Conservation (phyloP, 2,888 invertebrate genomes). For the Phania funesta region DNA sequence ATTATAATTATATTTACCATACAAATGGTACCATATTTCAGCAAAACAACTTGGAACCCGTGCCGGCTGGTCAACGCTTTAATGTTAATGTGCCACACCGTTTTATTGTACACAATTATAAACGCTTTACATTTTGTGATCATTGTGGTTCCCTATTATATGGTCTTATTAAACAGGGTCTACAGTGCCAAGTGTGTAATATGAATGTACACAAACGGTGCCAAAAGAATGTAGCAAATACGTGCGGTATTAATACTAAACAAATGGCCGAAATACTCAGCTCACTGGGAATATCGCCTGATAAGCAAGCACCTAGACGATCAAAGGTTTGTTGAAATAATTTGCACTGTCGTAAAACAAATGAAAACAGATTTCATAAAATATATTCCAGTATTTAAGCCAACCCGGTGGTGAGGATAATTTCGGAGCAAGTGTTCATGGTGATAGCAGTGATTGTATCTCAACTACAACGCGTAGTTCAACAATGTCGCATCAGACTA, state of each 20-base stretch:
- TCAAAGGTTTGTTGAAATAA: constrained; percentile 82
- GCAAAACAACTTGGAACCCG: constrained; percentile 83
- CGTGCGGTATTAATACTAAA: constrained; percentile 98
- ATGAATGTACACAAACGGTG: constrained; percentile 99
- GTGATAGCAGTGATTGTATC: constrained; percentile 74
- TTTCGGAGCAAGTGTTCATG: constrained; percentile 79
- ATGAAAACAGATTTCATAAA: not conserved
- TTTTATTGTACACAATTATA: constrained; percentile 97
- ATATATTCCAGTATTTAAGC: constrained; percentile 77
- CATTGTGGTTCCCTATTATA: constrained; percentile 99
- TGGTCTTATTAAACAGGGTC: constrained; percentile 96
- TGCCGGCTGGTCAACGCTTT: constrained; percentile 89
- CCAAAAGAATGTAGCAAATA: constrained; percentile 99
- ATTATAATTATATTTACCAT: not conserved
- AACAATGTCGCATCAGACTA: constrained; percentile 73
- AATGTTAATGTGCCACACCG: constrained; percentile 99
- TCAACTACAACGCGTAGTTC: constrained; percentile 74
- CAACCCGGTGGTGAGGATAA: constrained; percentile 81
- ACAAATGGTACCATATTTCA: constrained; percentile 53
- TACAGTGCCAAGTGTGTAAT: constrained; percentile 97
- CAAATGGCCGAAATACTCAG: constrained; percentile 96
- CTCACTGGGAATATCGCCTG: constrained; percentile 94
- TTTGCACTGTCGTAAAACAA: not conserved
- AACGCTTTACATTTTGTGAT: constrained; percentile 99
- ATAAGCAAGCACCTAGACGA: constrained; percentile 86